Base-by-base conservation (phyloP, 2,888 invertebrate genomes). In the Idaea dimidiata region DNA sequence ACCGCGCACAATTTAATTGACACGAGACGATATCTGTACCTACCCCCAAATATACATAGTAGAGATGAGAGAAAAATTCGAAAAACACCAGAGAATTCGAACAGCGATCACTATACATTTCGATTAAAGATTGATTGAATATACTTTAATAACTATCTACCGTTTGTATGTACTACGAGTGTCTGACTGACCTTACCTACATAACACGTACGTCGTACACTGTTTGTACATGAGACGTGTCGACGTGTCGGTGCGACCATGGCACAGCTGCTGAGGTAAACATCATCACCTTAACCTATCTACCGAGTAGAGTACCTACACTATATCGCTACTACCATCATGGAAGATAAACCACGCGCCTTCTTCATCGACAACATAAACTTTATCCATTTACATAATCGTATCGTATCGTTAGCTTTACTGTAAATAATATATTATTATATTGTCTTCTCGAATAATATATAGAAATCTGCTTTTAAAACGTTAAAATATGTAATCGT, bases 401-500 rank as follows among this genome's bases (percentile, higher is more conserved):
- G 81, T 74, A 82, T 77, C 72, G 69, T 24, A 24, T 24, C 43
- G 43, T 43, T 43, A 43, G 54, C 54, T 17, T 79, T 81, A 87
- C 86, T 89, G 89, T 91, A 90, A 91, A 91, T 91, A 91, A 84
- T 88, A 87, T 89, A 85, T 84, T 75, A 87, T 84, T 76, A 89
- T 89, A 90, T 91, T 91, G 90, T 90, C 89, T 80, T 86, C 79
- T 88, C 80, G 83, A 88, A 81, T 84, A 80, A 84, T 89, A 91
- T 87, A 89, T 89, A 89, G 83, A 89, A 87, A 89, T 91, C 86
- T 91, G 89, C 82, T 71, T 83, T 86, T 85, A 84, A 87, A 88
- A 87, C 79, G 74, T 85, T 86, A 89, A 87, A 90, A 88, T 89
- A 88, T 82, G 73, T 86, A 86, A 84, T 83, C 81, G 66, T 86